A percentile compares a stretch with the other conserved stretches of the same genome.
Conservation (phyloP, 2,888 invertebrate genomes). For the Philopedon plagiatum region DNA sequence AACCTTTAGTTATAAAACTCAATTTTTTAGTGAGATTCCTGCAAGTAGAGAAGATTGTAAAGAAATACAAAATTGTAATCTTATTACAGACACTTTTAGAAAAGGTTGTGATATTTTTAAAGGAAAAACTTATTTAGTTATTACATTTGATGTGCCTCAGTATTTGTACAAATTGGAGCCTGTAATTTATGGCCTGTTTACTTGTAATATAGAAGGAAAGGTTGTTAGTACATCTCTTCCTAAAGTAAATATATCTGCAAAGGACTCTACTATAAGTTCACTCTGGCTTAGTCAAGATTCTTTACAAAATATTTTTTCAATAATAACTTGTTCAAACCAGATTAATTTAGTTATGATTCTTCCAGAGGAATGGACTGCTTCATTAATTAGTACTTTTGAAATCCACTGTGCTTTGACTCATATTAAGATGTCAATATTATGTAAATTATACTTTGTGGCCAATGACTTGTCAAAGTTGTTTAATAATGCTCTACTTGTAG, state of each 20-base stretch:
- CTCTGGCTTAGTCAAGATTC: not conserved
- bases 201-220: slow-evolving; percentile 31
- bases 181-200: slow-evolving; percentile 45
- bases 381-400: slow-evolving; percentile 58
- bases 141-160: slow-evolving; percentile 44
- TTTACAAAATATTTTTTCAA: slow-evolving; percentile 51
- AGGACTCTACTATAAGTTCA: slow-evolving; percentile 38
- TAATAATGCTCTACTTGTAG: slow-evolving; percentile 55
- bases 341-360: slow-evolving; percentile 56
- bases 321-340: slow-evolving; percentile 51
- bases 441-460: slow-evolving; percentile 55
- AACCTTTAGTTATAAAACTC: slow-evolving; percentile 28
- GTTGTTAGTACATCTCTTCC: slow-evolving; percentile 39
- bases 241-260: slow-evolving; percentile 41
- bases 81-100: slow-evolving; percentile 28
- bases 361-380: slow-evolving; percentile 51
- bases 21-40: slow-evolving; percentile 25
- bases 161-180: slow-evolving; percentile 47
- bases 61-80: slow-evolving; percentile 31
- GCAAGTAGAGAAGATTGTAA: not conserved
- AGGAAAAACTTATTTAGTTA: slow-evolving; percentile 20
- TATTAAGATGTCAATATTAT: slow-evolving; percentile 49
- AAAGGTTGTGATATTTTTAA: slow-evolving; percentile 19
- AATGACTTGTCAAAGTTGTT: slow-evolving; percentile 54
- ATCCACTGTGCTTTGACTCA: slow-evolving; percentile 59